phyloP scores from a whole-genome alignment of 2,113 vertebrate species.

The Gasterosteus nipponicus region DNA sequence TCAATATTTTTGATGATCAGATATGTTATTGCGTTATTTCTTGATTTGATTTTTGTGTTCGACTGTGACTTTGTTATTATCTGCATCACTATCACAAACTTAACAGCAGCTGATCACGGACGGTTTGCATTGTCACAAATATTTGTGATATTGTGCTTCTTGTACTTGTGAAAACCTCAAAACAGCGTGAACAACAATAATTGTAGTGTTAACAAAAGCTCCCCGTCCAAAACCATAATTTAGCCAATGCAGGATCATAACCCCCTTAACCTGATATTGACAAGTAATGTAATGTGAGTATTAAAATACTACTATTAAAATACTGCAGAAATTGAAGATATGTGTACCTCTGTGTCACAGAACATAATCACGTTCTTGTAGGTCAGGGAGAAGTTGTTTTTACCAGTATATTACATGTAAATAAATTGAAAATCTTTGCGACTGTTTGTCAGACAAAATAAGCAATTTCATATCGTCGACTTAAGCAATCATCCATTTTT shows the following conservation, averaged over 20 bases:
- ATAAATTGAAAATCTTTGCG: background rate
- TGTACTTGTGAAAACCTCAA: background rate
- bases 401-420: background rate
- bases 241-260: background rate
- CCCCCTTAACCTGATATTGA: background rate
- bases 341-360: background rate
- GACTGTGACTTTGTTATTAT: background rate
- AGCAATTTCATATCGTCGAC: background rate
- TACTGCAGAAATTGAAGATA: background rate
- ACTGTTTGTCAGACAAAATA: background rate
- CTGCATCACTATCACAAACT: background rate
- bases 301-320: background rate
- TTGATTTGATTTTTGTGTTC: background rate
- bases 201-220: background rate
- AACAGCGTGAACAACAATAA: background rate
- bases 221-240: background rate
- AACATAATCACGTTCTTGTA: background rate
- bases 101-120: background rate
- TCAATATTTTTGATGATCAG: background rate
- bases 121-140: background rate
- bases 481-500: background rate
- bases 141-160: background rate
- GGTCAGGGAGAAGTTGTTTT: background rate
- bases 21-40: background rate
- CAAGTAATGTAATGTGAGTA: background rate